Evolutionary conservation across 2,888 invertebrate genomes (phyloP).

Genomic region (Morpho deidamia): DNA sequence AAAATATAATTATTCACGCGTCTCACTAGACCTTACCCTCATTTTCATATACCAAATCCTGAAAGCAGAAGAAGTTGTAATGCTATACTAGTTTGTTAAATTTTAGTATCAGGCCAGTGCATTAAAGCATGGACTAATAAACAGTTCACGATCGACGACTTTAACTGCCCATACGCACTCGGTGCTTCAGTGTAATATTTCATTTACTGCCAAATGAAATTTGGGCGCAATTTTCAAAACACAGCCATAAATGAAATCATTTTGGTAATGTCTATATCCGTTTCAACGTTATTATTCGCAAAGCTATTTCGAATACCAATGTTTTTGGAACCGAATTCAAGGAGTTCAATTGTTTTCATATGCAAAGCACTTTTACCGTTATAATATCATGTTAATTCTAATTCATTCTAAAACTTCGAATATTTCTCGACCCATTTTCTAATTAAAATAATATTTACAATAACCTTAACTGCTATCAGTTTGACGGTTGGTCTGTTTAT

Average conservation of each 20-base stretch:
- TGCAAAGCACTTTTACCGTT: too few species aligned
- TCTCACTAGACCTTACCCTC: too few species aligned
- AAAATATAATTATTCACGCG: too few species aligned
- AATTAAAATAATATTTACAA: too few species aligned
- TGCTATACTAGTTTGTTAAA: background rate
- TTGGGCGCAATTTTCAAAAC: conserved; percentile 15
- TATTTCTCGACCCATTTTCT: too few species aligned
- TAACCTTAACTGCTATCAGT: too few species aligned
- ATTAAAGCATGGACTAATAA: conserved; percentile 11
- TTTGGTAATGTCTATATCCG: conserved; percentile 3
- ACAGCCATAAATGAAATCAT: conserved; percentile 2
- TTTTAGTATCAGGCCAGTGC: background rate
- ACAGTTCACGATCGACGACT: conserved; percentile 19
- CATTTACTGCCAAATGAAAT: conserved; percentile 11
- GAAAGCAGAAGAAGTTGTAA: background rate
- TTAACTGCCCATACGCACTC: conserved; percentile 19
- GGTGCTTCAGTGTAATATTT: conserved; percentile 10
- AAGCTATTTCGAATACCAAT: background rate
- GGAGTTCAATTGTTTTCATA: too few species aligned
- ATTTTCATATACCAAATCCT: background rate
- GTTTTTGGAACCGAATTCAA: too few species aligned
- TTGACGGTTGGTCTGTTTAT: too few species aligned
- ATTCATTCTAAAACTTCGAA: too few species aligned
- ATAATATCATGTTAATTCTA: too few species aligned
- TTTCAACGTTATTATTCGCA: background rate